Evolutionary conservation across 92 coral and sea anemone species (phyloP).

Genomic region (Hydrozoanthus gracilis): DNA sequence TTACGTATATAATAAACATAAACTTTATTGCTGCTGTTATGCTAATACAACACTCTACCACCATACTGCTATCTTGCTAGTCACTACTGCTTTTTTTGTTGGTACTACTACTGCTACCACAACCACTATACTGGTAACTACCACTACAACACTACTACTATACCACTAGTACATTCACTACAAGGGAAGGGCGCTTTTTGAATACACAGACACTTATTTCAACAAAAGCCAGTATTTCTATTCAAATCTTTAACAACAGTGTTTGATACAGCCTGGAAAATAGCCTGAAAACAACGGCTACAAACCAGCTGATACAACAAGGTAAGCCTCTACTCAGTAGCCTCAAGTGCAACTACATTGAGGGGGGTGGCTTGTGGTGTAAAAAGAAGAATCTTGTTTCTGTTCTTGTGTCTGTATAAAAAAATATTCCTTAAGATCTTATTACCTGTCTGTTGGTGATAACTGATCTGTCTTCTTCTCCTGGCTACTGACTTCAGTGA

Average conservation of each 20-base stretch:
- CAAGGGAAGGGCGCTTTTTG: too few species aligned
- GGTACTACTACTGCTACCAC: not conserved
- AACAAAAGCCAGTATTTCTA: too few species aligned
- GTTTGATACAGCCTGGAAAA: too few species aligned
- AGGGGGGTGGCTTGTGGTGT: too few species aligned
- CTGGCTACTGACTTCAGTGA: not conserved
- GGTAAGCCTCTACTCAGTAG: too few species aligned
- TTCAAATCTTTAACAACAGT: too few species aligned
- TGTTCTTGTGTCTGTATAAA: not conserved
- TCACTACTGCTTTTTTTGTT: not conserved
- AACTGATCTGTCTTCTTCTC: not conserved
- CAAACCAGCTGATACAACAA: too few species aligned
- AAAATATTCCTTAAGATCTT: not conserved
- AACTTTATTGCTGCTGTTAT: not conserved
- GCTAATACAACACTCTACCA: not conserved
- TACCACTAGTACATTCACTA: too few species aligned
- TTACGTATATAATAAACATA: not conserved
- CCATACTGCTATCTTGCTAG: not conserved
- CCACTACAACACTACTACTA: not conserved
- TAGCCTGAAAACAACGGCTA: too few species aligned
- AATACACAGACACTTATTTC: too few species aligned
- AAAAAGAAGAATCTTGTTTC: too few species aligned
- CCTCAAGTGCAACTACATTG: too few species aligned
- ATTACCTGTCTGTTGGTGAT: not conserved
- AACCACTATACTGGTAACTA: not conserved